Evolutionary conservation across 2,888 invertebrate genomes (phyloP), one percentile per base, ranked within the genome.

Genomic region (Tiliacea aurago): DNA sequence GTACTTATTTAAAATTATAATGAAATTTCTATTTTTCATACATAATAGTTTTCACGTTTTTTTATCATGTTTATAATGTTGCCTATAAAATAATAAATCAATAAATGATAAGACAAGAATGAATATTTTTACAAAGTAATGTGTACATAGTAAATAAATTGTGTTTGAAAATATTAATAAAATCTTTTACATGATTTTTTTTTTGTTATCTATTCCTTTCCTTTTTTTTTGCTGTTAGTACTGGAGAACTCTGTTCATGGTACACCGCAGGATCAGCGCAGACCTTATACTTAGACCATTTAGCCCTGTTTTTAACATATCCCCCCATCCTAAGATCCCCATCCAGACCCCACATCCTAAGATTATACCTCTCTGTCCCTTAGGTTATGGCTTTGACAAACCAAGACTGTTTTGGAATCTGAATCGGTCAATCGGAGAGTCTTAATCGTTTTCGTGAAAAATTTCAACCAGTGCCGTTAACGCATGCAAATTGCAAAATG

Each of bases 61-160:
- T 91, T 94, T 93, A 92, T 88, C 90, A 91, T 92, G 94, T 94
- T 94, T 94, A 87, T 92, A 93, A 95, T 94, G 94, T 94, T 95
- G 94, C 95, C 94, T 95, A 93, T 93, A 92, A 88, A 94, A 93
- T 94, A 94, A 94, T 93, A 91, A 95, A 95, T 95, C 95, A 95
- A 93, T 95, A 95, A 93, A 91, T 94, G 94, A 92, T 95, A 95
- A 95, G 95, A 95, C 93, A 93, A 95, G 94, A 95, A 94, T 95
- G 93, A 95, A 96, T 96, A 96, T 96, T 96, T 96, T 96, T 96
- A 96, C 96, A 96, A 95, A 94, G 92, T 95, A 96, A 96, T 95
- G 94, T 96, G 96, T 96, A 96, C 93, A 96, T 96, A 96, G 94
- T 91, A 93, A 95, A 95, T 93, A 93, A 95, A 95, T 93, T 94